Evolutionary conservation across 2,888 invertebrate species (phyloP).

Genomic region (Galerucella nymphaeae): DNA sequence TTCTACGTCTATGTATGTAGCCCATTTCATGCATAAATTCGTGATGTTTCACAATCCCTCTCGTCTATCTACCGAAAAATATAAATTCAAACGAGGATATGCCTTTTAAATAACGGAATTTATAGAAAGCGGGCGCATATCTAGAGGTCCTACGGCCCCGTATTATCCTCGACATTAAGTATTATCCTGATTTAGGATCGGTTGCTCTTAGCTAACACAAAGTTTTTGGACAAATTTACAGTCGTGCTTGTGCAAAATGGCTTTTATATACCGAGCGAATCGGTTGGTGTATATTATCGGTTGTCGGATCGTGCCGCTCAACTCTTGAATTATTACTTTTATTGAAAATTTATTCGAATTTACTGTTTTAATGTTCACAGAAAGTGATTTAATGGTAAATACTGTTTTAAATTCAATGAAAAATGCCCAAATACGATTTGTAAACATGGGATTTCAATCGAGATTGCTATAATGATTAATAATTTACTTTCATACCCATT

Average conservation of each 20-base stretch:
- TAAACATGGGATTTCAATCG: not conserved
- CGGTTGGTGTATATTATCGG: conserved; percentile 35
- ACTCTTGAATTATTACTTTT: conserved; percentile 34
- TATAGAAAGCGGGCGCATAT: conserved; percentile 39
- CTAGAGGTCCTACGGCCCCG: conserved; percentile 44
- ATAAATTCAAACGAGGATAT: conserved; percentile 41
- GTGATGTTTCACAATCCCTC: conserved; percentile 32
- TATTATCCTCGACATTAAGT: conserved; percentile 56
- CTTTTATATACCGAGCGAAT: conserved; percentile 36
- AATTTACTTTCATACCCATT: too few relatives aligned
- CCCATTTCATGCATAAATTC: conserved; percentile 38
- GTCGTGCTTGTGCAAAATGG: conserved; percentile 54
- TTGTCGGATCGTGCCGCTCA: conserved; percentile 24
- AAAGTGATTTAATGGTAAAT: not conserved
- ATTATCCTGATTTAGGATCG: conserved; percentile 61
- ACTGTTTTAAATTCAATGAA: not conserved
- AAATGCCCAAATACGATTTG: not conserved
- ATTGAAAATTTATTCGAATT: conserved; percentile 32
- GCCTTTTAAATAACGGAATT: conserved; percentile 44
- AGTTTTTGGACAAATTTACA: conserved; percentile 60
- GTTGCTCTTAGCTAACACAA: conserved; percentile 49
- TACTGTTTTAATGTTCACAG: conserved; percentile 2
- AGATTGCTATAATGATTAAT: too few relatives aligned
- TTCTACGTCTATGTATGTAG: conserved; percentile 12
- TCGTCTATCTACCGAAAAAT: conserved; percentile 40